Evolutionary conservation across 2,888 invertebrate species (phyloP).

Genomic region (Latheticus oryzae): DNA sequence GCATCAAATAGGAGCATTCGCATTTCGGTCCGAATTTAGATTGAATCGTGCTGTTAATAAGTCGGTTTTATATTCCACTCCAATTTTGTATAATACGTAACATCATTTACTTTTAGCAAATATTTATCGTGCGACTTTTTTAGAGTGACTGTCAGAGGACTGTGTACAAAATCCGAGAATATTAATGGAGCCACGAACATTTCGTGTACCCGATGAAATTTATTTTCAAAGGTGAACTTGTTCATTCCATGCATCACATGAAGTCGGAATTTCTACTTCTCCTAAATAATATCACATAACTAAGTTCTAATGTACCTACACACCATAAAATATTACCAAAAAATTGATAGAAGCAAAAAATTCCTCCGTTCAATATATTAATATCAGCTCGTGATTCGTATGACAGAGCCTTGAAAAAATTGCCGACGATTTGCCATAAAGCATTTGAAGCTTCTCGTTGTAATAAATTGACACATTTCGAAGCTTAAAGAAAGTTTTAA

Average conservation of each 20-base stretch:
- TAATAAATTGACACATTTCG: constrained; percentile 36
- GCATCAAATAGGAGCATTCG: too few relatives aligned
- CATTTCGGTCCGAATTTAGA: too few relatives aligned
- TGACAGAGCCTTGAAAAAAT: constrained; percentile 24
- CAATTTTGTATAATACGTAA: constrained; percentile 7
- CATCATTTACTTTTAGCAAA: constrained; percentile 15
- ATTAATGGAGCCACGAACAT: constrained; percentile 19
- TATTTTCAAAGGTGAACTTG: constrained; percentile 15
- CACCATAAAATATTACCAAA: neutral
- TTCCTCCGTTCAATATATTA: constrained; percentile 3
- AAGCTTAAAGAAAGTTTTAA: constrained; percentile 30
- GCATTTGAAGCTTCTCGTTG: constrained; percentile 21
- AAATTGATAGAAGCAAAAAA: constrained; percentile 1
- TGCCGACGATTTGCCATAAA: constrained; percentile 19
- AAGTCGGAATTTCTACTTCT: constrained; percentile 11
- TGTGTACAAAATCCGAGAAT: constrained; percentile 15
- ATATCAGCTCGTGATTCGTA: constrained; percentile 20
- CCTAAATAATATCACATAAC: neutral
- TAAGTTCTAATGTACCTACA: neutral
- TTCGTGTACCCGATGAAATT: constrained; percentile 11
- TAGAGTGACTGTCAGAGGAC: constrained; percentile 12
- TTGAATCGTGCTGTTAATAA: constrained; percentile 13
- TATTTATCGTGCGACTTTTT: constrained; percentile 20
- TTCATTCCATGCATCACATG: constrained; percentile 11
- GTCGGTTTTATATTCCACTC: neutral